A percentile compares a stretch with the other conserved stretches of the same genome.
Evolutionary conservation across 2,888 invertebrate genomes (phyloP).

Genomic region (Xylophagus ater): DNA sequence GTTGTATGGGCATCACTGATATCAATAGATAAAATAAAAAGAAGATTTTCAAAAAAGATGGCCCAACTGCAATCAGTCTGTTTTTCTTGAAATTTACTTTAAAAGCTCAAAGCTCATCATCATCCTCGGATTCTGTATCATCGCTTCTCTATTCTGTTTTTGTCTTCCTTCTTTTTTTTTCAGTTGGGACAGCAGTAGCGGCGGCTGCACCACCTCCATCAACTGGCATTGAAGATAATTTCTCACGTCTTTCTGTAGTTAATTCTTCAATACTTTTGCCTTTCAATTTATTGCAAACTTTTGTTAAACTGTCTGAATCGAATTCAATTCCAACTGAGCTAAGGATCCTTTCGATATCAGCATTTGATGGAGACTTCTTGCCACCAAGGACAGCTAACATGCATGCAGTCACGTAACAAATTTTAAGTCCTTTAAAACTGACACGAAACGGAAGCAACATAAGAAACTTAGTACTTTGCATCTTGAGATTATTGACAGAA

Average conservation of each 20-base stretch:
- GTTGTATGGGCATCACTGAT: too few relatives aligned
- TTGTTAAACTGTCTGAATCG: slow-evolving; percentile 74
- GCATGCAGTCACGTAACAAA: slow-evolving; percentile 99
- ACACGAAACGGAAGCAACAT: slow-evolving; percentile 69
- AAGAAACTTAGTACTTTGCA: slow-evolving; percentile 32
- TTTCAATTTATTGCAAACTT: slow-evolving; percentile 72
- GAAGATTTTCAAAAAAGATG: background rate
- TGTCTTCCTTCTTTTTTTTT: slow-evolving; percentile 53
- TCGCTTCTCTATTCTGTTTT: slow-evolving; percentile 68
- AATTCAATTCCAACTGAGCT: slow-evolving; percentile 93
- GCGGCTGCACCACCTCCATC: slow-evolving; percentile 69
- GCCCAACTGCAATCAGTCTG: slow-evolving; percentile 4
- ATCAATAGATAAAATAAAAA: too few relatives aligned
- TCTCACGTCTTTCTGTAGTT: slow-evolving; percentile 79
- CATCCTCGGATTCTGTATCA: slow-evolving; percentile 87
- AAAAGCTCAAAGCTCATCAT: slow-evolving; percentile 98
- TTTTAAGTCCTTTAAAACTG: slow-evolving; percentile 64
- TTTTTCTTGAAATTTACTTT: slow-evolving; percentile 48
- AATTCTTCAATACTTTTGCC: slow-evolving; percentile 88
- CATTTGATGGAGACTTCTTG: slow-evolving; percentile 66
- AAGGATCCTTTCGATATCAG: slow-evolving; percentile 88
- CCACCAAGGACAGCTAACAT: slow-evolving; percentile 88
- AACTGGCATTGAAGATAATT: slow-evolving; percentile 86
- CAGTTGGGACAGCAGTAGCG: slow-evolving; percentile 46
- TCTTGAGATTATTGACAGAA: slow-evolving; percentile 32